Evolutionary conservation across 2,113 vertebrate genomes (phyloP), one percentile per base, ranked within the genome.

Genomic region (Xenus cinereus): DNA sequence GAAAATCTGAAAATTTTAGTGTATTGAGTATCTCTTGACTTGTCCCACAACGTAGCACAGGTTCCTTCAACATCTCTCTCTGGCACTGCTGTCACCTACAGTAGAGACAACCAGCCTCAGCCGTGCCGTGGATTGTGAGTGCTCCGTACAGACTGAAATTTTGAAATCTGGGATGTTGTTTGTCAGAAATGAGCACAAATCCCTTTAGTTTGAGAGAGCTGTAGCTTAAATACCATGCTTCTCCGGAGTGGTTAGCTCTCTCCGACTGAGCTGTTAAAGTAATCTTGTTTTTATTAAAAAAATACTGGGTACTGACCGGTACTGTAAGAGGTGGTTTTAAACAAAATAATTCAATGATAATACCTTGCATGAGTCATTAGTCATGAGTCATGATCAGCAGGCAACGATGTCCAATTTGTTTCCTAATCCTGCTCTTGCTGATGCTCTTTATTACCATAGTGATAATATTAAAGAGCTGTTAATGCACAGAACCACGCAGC

Each of bases 401-500:
- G 59, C 95, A 93, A 57, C 39, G 59, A 60, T 87, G 77, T 96
- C 94, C 97, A 96, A 92, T 96, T 96, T 95, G 91, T 95, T 97
- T 93, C 90, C 85, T 90, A 72, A 94, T 94, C 92, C 43, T 0
- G 3, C 37, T 56, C 56, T 96, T 87, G 73, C 59, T 84, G 80
- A 48, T 79, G 67, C 56, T 95, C 74, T 90, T 79, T 94, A 96
- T 96, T 96, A 63, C 95, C 95, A 95, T 96, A 95, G 95, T 59
- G 80, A 96, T 96, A 91, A 95, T 93, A 80, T 86, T 96, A 84
- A 92, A 88, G 89, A 87, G 54, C 71, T 85, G 67, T 64, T 94
- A 92, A 92, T 89, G 86, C 90, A 73, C 57, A 41, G 83, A 91
- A 90, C 57, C 74, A 87, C 4, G 1, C 73, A 92, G 56, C 4